Percentiles rank a stretch among this genome's conserved stretches.
These are phyloP conservation scores for Pyrgus malvae DNA, from an alignment of 2,888 invertebrate species.

Conservation along the genomic window DNA sequence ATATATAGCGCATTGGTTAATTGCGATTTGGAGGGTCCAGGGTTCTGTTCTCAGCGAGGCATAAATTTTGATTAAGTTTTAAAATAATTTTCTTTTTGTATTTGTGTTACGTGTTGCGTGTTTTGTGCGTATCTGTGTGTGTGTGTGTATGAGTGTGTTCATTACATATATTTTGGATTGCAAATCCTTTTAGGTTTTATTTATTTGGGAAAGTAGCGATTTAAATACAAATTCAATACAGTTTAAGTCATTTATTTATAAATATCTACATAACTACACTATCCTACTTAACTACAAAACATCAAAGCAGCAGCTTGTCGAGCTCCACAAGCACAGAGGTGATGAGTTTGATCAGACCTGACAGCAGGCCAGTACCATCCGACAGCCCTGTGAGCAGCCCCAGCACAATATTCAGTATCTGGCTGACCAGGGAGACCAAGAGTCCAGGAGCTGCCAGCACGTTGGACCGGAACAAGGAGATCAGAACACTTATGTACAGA, in stretches of 20 bases:
- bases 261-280: constrained; percentile 2
- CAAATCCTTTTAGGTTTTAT: no score
- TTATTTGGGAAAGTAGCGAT: no score
- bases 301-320: constrained; percentile 59
- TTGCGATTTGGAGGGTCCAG: no score
- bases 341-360: constrained; percentile 63
- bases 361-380: constrained; percentile 59
- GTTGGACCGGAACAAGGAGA: constrained; percentile 69
- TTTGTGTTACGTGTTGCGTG: no score
- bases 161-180: no score
- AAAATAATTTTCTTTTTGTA: no score
- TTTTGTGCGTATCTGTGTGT: no score
- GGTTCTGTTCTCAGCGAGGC: no score
- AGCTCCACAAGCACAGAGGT: constrained; percentile 63
- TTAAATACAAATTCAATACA: no score
- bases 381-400: constrained; percentile 61
- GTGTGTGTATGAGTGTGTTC: no score
- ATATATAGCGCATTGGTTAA: no score
- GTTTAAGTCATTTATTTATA: constrained; percentile 6
- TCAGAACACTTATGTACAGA: constrained; percentile 67
- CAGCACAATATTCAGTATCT: constrained; percentile 62
- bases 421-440: constrained; percentile 54
- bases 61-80: no score
- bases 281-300: not conserved
- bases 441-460: constrained; percentile 66